Base-by-base conservation (phyloP, 2,113 vertebrate genomes). In the Phyllopteryx taeniolatus region DNA sequence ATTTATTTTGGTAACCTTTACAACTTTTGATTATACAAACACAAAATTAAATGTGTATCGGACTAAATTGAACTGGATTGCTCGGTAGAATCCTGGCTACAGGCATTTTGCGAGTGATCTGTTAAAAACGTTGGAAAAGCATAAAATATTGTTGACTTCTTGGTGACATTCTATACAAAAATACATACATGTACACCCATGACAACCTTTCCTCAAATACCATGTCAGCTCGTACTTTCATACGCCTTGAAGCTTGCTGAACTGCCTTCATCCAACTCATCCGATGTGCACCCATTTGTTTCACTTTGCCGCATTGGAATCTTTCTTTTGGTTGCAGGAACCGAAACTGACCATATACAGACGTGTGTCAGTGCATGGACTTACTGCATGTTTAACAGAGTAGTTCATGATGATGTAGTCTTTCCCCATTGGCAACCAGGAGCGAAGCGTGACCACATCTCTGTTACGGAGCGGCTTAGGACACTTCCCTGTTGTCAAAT, bases 401-500 rank as follows among this genome's bases (percentile, higher is more conserved):
- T 97, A 97, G 92, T 98, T 99, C 95, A 99, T 99, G 91, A 99
- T 99, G 94, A 99, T 98, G 91, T 95, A 99, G 90, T 98, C 96
- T 0, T 85, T 90, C 17, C 95, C 96, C 86, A 96, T 95, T 47
- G 94, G 95, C 76, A 99, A 91, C 96, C 97, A 99, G 72, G 97
- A 98, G 59, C 97, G 95, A 76, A 99, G 93, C 0, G 96, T 99
- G 90, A 99, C 92, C 80, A 99, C 96, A 0, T 99, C 97, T 7
- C 97, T 92, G 87, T 98, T 96, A 89, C 94, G 95, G 83, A 99
- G 80, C 17, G 97, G 97, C 71, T 95, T 95, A 5, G 97, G 97
- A 87, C 97, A 99, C 75, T 90, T 95, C 96, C 96, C 97, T 98
- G 87, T 76, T 31, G 65, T 72, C 53, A 53, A 68, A 60, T 15